Base-by-base conservation (phyloP, 2,888 invertebrate species). In the Leptura quadrifasciata region DNA sequence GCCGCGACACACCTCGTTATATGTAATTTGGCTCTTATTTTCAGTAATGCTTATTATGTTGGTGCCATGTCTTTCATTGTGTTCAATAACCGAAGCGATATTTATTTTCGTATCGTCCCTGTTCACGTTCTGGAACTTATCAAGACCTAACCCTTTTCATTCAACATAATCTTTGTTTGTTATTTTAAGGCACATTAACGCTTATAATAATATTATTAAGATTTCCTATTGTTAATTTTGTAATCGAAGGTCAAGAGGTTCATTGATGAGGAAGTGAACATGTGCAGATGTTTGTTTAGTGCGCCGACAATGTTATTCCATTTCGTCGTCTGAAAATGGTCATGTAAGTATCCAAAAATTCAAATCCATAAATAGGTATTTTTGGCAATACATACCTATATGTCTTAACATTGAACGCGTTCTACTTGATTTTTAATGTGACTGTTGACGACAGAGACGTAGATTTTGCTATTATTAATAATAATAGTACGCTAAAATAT, bases 31-130 rank as follows among this genome's bases (percentile, higher is more conserved):
- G 31, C 58, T 69, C 21, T 9, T 21, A 39, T 58, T 69, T 60
- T 69, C 47, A 58, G 39, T 27, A 15, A 69, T 20, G n/a, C 21
- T 12, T 39, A 31, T 35, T 31, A 27, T 39, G 18, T 27, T 52
- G 61, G 39, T 54, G 35, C 39, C 69, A 35, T 64, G 60, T 70
- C 70, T 75, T 76, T 64, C 71, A 76, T 79, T 75, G 78, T 78
- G 74, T 78, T 73, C 71, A 67, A 73, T 47, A 35, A 76, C 72
- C 76, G 73, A 70, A 61, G 64, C 74, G 63, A 55, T 55, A 54
- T 54, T 63, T 35, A 74, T 69, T 69, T 69, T 63, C 69, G 52
- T 68, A 31, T 31, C n/a, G 52, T 2, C 52, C 27, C 21, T 54
- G 68, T 52, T 57, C 68, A 9, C 15, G 68, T 27, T 68, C 55